Conservation (phyloP, 1,140 invertebrate species). For the Leptinotarsa texana region DNA sequence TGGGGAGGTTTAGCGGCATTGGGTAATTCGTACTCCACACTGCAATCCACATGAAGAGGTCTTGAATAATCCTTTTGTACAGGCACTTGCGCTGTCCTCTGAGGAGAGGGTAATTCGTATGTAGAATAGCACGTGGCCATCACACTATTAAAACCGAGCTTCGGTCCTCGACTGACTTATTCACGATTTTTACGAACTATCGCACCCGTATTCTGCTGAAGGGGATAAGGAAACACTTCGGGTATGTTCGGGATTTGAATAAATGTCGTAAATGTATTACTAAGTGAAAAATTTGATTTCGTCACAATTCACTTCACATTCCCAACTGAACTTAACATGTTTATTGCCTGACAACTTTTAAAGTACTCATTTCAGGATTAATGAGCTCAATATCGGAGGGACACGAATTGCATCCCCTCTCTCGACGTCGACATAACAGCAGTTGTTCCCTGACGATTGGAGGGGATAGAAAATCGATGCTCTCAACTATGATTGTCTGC, state of each 20-base stretch:
- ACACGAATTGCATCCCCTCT: conserved; percentile 29
- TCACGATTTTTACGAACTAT: background rate
- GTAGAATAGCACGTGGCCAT: conserved; percentile 54
- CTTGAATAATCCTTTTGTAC: conserved; percentile 73
- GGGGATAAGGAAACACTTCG: background rate
- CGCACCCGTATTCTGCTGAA: background rate
- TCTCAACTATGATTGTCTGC: conserved; percentile 49
- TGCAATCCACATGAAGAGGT: conserved; percentile 81
- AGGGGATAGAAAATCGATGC: conserved; percentile 56
- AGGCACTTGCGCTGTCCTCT: conserved; percentile 48
- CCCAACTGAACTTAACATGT: no score
- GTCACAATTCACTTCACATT: no score
- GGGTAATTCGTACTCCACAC: conserved; percentile 82
- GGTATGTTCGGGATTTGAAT: background rate
- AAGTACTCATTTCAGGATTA: no score
- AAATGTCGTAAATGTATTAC: no score
- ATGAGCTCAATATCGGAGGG: conserved; percentile 7
- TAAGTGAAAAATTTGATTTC: no score
- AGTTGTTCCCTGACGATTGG: conserved; percentile 31
- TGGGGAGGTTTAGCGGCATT: conserved; percentile 79
- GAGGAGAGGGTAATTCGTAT: conserved; percentile 49
- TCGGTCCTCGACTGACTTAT: conserved; percentile 52
- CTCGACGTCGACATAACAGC: background rate
- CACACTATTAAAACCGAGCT: conserved; percentile 39
- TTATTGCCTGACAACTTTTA: no score